Evolutionary conservation across 2,113 vertebrate species (phyloP).

Genomic region (Etia nguti): DNA sequence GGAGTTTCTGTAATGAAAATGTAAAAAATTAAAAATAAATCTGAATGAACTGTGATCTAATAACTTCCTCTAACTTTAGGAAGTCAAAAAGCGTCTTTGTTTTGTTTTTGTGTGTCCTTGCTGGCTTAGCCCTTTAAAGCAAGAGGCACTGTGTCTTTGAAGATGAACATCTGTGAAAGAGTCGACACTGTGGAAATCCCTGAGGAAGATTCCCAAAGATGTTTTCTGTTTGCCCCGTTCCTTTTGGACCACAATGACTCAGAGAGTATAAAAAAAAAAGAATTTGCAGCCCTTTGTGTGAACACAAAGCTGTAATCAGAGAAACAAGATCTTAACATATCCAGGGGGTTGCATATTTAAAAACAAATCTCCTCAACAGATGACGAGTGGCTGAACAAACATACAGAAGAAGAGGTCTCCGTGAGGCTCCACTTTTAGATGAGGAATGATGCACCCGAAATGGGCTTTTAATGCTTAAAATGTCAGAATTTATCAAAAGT

Average conservation of each 20-base stretch:
- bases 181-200: not conserved
- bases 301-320: not conserved
- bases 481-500: not conserved
- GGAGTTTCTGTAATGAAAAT: not conserved
- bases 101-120: not conserved
- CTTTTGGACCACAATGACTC: not conserved
- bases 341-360: not conserved
- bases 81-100: not conserved
- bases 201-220: not conserved
- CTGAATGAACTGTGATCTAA: not conserved
- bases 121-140: not conserved
- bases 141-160: not conserved
- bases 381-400: not conserved
- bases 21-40: not conserved
- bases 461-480: not conserved
- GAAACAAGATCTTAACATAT: not conserved
- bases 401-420: not conserved
- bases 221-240: not conserved
- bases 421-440: not conserved
- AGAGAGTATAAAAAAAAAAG: not conserved
- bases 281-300: not conserved
- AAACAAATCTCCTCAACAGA: not conserved
- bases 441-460: not conserved
- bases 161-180: not conserved
- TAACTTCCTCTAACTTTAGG: not conserved